phyloP scores from a whole-genome alignment of 2,113 vertebrate species.

The Aptenodytes forsteri region DNA sequence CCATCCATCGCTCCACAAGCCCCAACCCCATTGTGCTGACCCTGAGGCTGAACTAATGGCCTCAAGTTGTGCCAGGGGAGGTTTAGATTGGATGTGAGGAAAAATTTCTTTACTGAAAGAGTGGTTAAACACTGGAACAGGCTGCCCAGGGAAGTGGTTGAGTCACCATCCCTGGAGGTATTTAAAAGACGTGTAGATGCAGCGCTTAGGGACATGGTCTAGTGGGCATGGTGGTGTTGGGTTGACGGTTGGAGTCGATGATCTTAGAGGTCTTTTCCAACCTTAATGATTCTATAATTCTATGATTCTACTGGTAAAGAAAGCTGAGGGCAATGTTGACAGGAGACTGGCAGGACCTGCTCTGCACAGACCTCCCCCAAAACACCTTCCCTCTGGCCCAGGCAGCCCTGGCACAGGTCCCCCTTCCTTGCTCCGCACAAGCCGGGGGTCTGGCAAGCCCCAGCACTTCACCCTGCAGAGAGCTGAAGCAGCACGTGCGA shows the following conservation, averaged over 20 bases:
- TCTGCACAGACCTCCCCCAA: background rate
- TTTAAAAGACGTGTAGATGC: too few relatives aligned
- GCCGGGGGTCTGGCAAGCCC: rapidly evolving
- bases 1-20: background rate
- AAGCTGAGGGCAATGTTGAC: background rate
- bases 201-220: too few relatives aligned
- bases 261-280: too few relatives aligned
- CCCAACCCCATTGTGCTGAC: rapidly evolving
- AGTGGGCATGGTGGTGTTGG: too few relatives aligned
- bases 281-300: too few relatives aligned
- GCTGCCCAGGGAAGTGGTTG: too few relatives aligned
- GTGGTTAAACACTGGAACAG: too few relatives aligned
- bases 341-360: background rate
- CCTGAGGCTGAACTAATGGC: background rate
- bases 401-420: background rate
- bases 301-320: background rate
- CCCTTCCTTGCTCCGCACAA: background rate
- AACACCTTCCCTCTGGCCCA: background rate
- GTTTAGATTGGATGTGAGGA: too few relatives aligned
- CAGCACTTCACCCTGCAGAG: background rate
- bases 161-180: too few relatives aligned
- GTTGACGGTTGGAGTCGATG: too few relatives aligned
- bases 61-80: too few relatives aligned
- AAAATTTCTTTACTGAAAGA: too few relatives aligned
- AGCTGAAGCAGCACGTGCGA: background rate